Evolutionary conservation across 2,888 invertebrate genomes (phyloP).

Genomic region (Cryptus armator): DNA sequence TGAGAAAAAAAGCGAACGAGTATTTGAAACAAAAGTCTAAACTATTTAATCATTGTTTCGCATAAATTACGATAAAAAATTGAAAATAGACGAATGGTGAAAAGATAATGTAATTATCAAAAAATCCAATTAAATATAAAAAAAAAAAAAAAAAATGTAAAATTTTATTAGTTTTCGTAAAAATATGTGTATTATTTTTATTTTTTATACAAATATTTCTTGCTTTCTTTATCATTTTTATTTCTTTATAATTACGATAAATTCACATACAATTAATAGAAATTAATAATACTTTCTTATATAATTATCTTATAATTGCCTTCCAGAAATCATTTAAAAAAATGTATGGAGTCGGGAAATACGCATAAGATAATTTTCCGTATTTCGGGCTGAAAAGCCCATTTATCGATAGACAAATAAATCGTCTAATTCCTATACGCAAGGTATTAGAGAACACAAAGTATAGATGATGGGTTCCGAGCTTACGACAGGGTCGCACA

Average conservation of each 20-base stretch:
- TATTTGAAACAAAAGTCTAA: conserved; percentile 31
- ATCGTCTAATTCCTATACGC: conserved; percentile 50
- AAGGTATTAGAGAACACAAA: conserved; percentile 34
- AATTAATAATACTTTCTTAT: no score
- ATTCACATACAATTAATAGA: no score
- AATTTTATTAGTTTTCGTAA: no score
- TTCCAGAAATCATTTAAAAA: neutral
- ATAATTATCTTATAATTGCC: no score
- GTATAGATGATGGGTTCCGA: conserved; percentile 28
- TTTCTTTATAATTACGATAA: no score
- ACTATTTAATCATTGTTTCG: conserved; percentile 29
- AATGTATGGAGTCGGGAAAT: neutral
- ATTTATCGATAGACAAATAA: conserved; percentile 55
- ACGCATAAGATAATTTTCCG: conserved; percentile 12
- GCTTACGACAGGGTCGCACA: conserved; percentile 37
- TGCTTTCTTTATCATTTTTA: no score
- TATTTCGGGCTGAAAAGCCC: conserved; percentile 1
- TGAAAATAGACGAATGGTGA: neutral
- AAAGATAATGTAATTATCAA: conserved; percentile 34
- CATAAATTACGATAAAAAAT: neutral
- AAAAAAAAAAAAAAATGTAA: no score
- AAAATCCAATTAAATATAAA: no score
- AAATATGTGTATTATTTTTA: no score
- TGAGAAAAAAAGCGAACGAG: neutral
- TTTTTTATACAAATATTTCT: no score